Evolutionary conservation across 2,888 invertebrate species (phyloP), one percentile per base, ranked within the genome.

Genomic region (Drosophila leonis): DNA sequence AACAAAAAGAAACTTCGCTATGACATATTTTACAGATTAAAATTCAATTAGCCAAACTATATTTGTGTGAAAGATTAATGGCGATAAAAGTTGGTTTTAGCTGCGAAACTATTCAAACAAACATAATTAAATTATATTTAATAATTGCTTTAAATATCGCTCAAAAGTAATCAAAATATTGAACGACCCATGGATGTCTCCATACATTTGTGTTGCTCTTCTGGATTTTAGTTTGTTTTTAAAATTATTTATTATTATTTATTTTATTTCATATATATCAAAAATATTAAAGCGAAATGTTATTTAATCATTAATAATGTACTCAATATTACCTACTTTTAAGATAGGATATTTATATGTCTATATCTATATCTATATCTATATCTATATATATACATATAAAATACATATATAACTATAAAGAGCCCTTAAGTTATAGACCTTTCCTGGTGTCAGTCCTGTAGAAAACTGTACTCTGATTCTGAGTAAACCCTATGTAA

Each of bases 1-100:
- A 39, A 54, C 33, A 54, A 54, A 33, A 33, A 48, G 60, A 70
- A 62, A 65, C 64, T 60, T 65, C 65, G 65, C 65, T 64, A 29
- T 69, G 83, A 77, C 67, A 68, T 64, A 69, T 83, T 69, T 77
- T 20, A 35, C 13, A 52, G 42, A 71, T 74, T 68, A 39, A 56
- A 68, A 73, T 68, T 73, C 70, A 73, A 65, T 55, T 71, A 51
- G 20, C 13, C 18, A 31, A 8, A n/a, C 24, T 27, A 59, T 15
- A 44, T 44, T 49, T 31, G 24, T 20, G 15, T 27, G 27, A 37
- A 55, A 70, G 74, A 77, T 78, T 78, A 66, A 74, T 74, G 49
- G 18, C 57, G 57, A 18, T 35, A 64, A 41, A 61, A 61, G 44
- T 44, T 44, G 4, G 44, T 13, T 15, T 18, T n/a, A 5, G 27